Evolutionary conservation across 2,797 vertebrate genomes (phyloP).

Genomic region (Atherinosoma microstoma): DNA sequence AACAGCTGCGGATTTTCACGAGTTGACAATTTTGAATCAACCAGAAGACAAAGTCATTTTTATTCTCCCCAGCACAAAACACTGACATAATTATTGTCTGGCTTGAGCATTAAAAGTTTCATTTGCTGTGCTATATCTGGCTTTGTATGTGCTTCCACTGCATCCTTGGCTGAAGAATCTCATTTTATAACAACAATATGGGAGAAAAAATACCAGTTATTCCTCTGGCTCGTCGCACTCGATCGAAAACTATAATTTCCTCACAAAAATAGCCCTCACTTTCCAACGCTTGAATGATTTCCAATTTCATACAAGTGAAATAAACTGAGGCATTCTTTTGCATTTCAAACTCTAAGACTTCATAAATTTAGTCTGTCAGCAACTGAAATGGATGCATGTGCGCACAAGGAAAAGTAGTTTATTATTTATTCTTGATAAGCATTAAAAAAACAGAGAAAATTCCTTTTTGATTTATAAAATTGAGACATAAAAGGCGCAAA

Average conservation of each 20-base stretch:
- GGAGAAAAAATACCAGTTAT: slow-evolving; percentile 33
- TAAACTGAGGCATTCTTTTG: slow-evolving; percentile 3
- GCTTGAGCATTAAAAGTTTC: slow-evolving; percentile 17
- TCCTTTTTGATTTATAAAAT: not conserved
- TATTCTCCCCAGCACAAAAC: slow-evolving; percentile 20
- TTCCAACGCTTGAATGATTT: slow-evolving; percentile 27
- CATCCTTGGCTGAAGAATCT: slow-evolving; percentile 64
- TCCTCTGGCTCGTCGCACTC: slow-evolving; percentile 45
- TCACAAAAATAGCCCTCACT: slow-evolving; percentile 27
- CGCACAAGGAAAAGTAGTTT: not conserved
- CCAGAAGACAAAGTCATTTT: slow-evolving; percentile 4
- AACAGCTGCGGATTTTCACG: slow-evolving; percentile 6
- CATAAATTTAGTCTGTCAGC: not conserved
- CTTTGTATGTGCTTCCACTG: slow-evolving; percentile 12
- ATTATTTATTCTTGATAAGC: not conserved
- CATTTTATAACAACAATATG: slow-evolving; percentile 58
- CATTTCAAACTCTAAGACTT: slow-evolving; percentile 15
- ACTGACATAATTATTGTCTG: not conserved
- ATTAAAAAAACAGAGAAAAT: not conserved
- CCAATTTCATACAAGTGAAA: slow-evolving; percentile 5
- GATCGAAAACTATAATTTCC: slow-evolving; percentile 20
- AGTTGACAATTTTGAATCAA: slow-evolving; percentile 2
- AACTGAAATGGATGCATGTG: not conserved
- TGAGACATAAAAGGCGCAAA: not conserved
- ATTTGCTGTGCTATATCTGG: slow-evolving; percentile 23